Percentiles rank a stretch among this genome's conserved stretches.
Conservation (phyloP, 2,113 vertebrate species). For the Origma solitaria region DNA sequence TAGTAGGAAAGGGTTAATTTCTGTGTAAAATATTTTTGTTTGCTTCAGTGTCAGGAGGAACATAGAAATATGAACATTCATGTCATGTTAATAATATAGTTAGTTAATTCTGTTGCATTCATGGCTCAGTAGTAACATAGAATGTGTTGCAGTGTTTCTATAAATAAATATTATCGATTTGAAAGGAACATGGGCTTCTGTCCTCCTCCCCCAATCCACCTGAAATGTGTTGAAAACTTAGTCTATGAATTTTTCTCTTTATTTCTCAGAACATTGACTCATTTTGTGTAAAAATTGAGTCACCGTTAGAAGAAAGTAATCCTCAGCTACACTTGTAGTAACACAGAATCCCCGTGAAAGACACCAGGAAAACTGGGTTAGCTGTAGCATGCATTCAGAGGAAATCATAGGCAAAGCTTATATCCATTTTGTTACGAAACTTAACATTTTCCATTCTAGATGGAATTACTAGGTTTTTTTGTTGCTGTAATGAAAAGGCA, state of each 20-base stretch:
- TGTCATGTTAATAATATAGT: background rate
- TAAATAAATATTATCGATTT: background rate
- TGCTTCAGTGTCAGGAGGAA: background rate
- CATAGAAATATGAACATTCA: background rate
- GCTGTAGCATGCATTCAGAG: background rate
- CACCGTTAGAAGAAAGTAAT: background rate
- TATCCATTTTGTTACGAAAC: background rate
- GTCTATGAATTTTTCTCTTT: background rate
- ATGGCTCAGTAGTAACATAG: background rate
- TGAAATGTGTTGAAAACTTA: background rate
- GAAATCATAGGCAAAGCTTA: background rate
- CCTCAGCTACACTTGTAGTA: background rate
- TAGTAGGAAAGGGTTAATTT: background rate
- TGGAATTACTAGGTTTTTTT: background rate
- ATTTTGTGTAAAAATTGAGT: background rate
- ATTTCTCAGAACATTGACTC: background rate
- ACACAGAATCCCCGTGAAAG: background rate
- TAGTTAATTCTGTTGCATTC: background rate
- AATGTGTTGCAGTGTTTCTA: background rate
- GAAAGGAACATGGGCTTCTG: background rate
- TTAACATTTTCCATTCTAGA: background rate
- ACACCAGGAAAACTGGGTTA: background rate
- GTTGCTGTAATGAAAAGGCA: background rate
- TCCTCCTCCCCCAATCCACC: fast-evolving
- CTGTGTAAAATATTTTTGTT: background rate